Evolutionary conservation across 2,888 invertebrate species (phyloP).

Genomic region (Ormyrus labotus): DNA sequence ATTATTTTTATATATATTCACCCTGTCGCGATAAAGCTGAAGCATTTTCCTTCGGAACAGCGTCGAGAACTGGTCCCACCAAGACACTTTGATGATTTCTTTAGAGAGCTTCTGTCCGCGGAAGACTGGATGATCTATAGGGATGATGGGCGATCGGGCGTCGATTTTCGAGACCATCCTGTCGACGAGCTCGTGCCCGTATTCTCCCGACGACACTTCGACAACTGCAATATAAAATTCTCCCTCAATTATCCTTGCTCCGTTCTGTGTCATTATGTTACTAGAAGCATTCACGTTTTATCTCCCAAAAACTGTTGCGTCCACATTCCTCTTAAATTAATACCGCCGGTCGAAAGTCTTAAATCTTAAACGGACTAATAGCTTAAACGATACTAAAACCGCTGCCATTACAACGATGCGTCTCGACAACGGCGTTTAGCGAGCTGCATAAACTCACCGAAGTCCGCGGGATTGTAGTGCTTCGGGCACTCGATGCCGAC

Average conservation of each 20-base stretch:
- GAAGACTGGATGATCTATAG: conserved; percentile 53
- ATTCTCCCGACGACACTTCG: conserved; percentile 88
- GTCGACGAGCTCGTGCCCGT: conserved; percentile 82
- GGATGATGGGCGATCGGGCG: conserved; percentile 69
- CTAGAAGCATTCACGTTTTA: neutral
- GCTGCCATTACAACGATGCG: no score
- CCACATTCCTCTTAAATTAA: neutral
- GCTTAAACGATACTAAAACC: no score
- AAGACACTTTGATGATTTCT: conserved; percentile 79
- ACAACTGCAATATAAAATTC: conserved; percentile 79
- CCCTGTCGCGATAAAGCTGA: conserved; percentile 86
- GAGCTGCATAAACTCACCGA: conserved; percentile 81
- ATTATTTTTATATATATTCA: conserved; percentile 63
- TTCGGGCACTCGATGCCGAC: conserved; percentile 90
- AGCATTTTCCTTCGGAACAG: conserved; percentile 83
- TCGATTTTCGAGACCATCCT: conserved; percentile 83
- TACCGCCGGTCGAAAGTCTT: conserved; percentile 40
- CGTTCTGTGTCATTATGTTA: neutral
- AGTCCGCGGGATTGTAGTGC: conserved; percentile 97
- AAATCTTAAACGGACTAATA: neutral
- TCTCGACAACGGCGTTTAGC: no score
- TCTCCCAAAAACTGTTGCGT: neutral
- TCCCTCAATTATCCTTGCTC: neutral
- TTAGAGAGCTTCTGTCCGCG: conserved; percentile 75
- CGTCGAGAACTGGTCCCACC: conserved; percentile 83